Percentiles rank a stretch among this genome's conserved stretches.
phyloP scores from a whole-genome alignment of 1,140 invertebrate species.

The Ridgeia piscesae region DNA sequence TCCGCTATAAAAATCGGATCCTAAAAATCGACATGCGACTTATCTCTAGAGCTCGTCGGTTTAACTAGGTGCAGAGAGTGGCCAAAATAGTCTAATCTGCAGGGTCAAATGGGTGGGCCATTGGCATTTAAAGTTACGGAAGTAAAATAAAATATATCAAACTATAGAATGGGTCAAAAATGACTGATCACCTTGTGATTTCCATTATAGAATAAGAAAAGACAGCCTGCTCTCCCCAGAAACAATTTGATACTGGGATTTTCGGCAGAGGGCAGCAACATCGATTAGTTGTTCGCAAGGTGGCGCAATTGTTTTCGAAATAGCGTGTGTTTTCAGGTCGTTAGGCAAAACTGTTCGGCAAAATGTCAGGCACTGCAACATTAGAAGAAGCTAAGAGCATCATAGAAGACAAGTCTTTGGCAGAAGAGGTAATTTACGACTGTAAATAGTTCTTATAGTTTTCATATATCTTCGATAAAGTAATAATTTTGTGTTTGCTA shows the following conservation, averaged over 20 bases:
- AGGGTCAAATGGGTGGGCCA: too few relatives aligned
- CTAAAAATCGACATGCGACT: too few relatives aligned
- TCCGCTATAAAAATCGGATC: too few relatives aligned
- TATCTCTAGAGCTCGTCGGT: too few relatives aligned
- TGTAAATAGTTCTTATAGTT: background rate
- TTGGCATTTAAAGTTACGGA: too few relatives aligned
- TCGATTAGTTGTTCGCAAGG: background rate
- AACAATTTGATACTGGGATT: background rate
- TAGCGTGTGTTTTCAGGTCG: background rate
- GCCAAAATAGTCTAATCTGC: too few relatives aligned
- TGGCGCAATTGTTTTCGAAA: background rate
- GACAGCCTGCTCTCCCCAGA: too few relatives aligned
- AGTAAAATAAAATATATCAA: too few relatives aligned
- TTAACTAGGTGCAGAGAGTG: too few relatives aligned
- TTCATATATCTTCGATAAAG: background rate
- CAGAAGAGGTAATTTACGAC: slow-evolving; percentile 38
- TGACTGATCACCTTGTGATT: too few relatives aligned
- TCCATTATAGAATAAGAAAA: too few relatives aligned
- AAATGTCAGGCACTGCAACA: slow-evolving; percentile 43
- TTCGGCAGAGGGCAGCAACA: background rate
- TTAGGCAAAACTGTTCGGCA: background rate
- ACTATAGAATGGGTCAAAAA: too few relatives aligned
- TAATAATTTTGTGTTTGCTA: background rate
- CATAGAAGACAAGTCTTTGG: slow-evolving; percentile 41
- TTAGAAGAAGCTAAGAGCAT: slow-evolving; percentile 39